These are phyloP conservation scores for Pseudoatta argentina DNA, from an alignment of 1,140 invertebrate species.

Conservation along the genomic window DNA sequence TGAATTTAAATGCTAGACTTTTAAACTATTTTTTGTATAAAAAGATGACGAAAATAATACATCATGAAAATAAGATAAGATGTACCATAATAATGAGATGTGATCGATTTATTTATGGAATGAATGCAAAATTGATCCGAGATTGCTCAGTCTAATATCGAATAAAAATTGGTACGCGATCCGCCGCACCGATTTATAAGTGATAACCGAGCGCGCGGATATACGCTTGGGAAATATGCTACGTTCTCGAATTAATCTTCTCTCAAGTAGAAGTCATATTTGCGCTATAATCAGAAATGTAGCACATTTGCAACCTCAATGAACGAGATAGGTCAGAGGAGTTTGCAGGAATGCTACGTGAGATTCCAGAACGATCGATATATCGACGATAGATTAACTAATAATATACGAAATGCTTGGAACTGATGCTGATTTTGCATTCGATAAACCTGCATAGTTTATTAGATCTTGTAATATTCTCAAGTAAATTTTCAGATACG, in stretches of 20 bases:
- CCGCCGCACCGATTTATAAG: conserved; percentile 10
- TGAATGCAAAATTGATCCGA: conserved; percentile 3
- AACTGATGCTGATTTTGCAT: conserved; percentile 16
- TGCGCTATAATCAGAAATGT: conserved; percentile 31
- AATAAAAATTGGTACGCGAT: conserved; percentile 40
- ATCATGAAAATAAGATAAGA: background rate
- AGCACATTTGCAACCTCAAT: conserved; percentile 64
- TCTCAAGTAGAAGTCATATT: background rate
- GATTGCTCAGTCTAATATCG: conserved; percentile 9
- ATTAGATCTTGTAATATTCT: background rate
- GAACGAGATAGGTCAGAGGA: background rate
- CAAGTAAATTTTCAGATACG: background rate
- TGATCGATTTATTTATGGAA: conserved; percentile 12
- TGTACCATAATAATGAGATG: background rate
- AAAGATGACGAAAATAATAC: background rate
- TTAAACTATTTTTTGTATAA: background rate
- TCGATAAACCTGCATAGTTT: background rate
- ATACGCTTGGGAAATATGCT: conserved; percentile 66
- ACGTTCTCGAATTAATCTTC: conserved; percentile 56
- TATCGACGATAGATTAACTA: conserved; percentile 56
- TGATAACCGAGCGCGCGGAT: conserved; percentile 25
- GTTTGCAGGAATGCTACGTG: conserved; percentile 28
- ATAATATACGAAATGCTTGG: background rate
- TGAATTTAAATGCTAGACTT: background rate
- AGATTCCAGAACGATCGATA: conserved; percentile 58